Percentiles rank a stretch among this genome's conserved stretches.
Evolutionary conservation across 2,113 vertebrate genomes (phyloP).

Genomic region (Echinops telfairi): DNA sequence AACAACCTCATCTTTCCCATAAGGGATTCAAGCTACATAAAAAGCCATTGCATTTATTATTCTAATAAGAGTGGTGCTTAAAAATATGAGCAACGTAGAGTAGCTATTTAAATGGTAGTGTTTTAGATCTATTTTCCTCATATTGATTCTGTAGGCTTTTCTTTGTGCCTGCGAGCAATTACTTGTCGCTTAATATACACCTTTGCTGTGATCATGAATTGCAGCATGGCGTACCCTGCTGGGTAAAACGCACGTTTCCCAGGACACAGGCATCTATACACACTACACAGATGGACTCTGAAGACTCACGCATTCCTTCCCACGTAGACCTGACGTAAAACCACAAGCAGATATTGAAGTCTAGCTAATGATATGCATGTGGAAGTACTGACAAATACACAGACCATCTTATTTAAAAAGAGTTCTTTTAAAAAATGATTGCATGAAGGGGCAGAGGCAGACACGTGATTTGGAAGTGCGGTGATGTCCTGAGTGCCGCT

Average conservation of each 20-base stretch:
- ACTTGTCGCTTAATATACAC: conserved; percentile 27
- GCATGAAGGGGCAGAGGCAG: background rate
- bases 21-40: conserved; percentile 62
- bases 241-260: conserved; percentile 41
- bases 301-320: background rate
- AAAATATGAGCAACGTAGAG: conserved; percentile 33
- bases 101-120: background rate
- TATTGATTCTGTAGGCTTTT: conserved; percentile 29
- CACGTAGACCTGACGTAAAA: background rate
- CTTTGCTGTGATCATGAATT: background rate
- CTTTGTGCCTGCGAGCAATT: conserved; percentile 45
- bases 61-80: conserved; percentile 68
- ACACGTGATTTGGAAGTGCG: background rate
- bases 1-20: conserved; percentile 69
- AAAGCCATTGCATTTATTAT: conserved; percentile 62
- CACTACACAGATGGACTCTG: conserved; percentile 17
- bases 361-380: background rate
- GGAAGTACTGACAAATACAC: background rate
- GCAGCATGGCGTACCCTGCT: conserved; percentile 16
- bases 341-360: conserved; percentile 7
- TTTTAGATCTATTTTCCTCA: conserved; percentile 16
- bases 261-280: conserved; percentile 6
- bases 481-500: too few species aligned
- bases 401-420: background rate
- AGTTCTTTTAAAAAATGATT: background rate